Evolutionary conservation across 1,140 invertebrate genomes (phyloP).

Genomic region (Papilio polytes): DNA sequence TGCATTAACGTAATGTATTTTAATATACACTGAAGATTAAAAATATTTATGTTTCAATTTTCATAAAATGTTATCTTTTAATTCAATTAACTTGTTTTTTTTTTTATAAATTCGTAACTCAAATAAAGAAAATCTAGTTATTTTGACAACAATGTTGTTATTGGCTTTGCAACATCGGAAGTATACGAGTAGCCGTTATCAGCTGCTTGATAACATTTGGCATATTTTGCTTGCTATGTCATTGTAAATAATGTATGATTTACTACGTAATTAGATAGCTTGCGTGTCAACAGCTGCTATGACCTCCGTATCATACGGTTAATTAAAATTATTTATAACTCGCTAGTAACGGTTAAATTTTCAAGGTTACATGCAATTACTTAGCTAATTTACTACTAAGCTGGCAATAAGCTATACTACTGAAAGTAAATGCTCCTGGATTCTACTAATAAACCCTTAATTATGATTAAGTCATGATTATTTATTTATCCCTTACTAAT

Average conservation of each 20-base stretch:
- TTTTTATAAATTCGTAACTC: background rate
- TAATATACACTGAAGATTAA: background rate
- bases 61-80: background rate
- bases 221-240: slow-evolving; percentile 28
- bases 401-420: background rate
- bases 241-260: slow-evolving; percentile 28
- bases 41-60: background rate
- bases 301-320: slow-evolving; percentile 14
- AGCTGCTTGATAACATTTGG: slow-evolving; percentile 28
- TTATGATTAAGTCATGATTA: too few species aligned
- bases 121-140: background rate
- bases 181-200: background rate
- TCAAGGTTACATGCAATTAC: background rate
- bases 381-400: background rate
- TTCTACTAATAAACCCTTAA: too few species aligned
- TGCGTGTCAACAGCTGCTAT: background rate
- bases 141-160: slow-evolving; percentile 21
- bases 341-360: background rate
- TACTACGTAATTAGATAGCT: slow-evolving; percentile 27
- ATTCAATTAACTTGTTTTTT: background rate
- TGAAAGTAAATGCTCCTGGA: background rate
- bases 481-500: too few species aligned
- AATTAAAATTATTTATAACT: slow-evolving; percentile 17
- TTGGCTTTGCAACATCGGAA: background rate
- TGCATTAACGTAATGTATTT: too few species aligned